Percentiles rank a stretch among this genome's conserved stretches.
Conservation (phyloP, 2,888 invertebrate genomes). For the Megalurothrips usitatus region DNA sequence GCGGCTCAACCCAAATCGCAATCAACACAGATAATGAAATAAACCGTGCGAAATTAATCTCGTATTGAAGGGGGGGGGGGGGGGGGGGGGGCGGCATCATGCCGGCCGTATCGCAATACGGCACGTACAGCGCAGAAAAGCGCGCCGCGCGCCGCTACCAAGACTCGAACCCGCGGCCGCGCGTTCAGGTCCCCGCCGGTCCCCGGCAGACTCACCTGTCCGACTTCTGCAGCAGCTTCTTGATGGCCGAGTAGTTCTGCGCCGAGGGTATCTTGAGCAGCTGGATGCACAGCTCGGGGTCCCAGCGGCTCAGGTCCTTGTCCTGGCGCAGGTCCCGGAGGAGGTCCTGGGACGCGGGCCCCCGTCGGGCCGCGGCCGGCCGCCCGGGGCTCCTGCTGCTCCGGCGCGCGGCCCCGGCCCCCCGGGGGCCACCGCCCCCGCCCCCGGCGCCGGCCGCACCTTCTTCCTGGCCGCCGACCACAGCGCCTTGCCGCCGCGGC, state of each 20-base stretch:
- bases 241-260: constrained; percentile 43
- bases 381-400: constrained; percentile 22
- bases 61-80: no score
- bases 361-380: constrained; percentile 27
- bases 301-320: constrained; percentile 40
- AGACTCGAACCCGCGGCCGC: no score
- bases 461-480: not conserved
- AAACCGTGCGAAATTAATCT: no score
- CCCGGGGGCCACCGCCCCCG: constrained; percentile 32
- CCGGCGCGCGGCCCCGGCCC: not conserved
- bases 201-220: constrained; percentile 39
- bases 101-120: no score
- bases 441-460: constrained; percentile 27
- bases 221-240: constrained; percentile 40
- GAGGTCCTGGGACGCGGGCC: constrained; percentile 28
- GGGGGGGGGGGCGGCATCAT: no score
- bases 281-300: constrained; percentile 44
- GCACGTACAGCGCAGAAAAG: no score
- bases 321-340: constrained; percentile 35
- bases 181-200: no score
- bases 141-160: no score
- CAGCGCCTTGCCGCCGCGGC: not conserved
- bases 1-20: no score
- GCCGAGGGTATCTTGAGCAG: constrained; percentile 42
- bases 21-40: no score